These are phyloP conservation scores for Helleia helle DNA, from an alignment of 2,888 invertebrate species.

Conservation along the genomic window DNA sequence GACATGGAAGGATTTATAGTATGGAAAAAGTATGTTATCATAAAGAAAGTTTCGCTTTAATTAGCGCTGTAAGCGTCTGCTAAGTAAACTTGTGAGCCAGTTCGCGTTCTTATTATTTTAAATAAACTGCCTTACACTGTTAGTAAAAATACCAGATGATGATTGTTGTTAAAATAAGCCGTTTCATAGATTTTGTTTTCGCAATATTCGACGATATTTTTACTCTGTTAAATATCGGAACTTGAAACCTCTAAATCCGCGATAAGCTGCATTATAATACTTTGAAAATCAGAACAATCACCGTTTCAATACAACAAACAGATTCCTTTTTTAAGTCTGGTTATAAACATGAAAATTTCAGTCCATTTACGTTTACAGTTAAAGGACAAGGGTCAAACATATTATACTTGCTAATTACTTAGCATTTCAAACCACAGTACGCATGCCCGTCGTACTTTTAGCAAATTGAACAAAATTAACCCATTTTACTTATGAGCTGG, in stretches of 20 bases:
- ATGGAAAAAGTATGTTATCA: constrained; percentile 1
- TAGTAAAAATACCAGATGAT: neutral
- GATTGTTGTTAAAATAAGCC: neutral
- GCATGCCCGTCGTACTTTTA: neutral
- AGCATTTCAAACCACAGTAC: neutral
- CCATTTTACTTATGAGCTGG: neutral
- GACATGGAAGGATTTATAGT: constrained; percentile 1
- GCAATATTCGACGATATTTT: neutral
- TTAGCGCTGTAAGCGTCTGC: neutral
- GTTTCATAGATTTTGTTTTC: neutral
- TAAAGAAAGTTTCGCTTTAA: constrained; percentile 2
- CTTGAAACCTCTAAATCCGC: neutral
- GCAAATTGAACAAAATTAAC: neutral
- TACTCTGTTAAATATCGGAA: neutral
- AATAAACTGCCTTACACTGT: neutral
- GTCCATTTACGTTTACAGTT: neutral
- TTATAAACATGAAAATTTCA: too few relatives aligned
- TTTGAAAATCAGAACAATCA: too few relatives aligned
- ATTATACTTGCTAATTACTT: neutral
- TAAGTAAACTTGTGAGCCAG: neutral
- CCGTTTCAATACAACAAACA: too few relatives aligned
- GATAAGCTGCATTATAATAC: neutral
- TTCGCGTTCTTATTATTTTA: too few relatives aligned
- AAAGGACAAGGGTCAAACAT: neutral
- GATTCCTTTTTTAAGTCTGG: too few relatives aligned